Percentiles rank a stretch among this genome's conserved stretches.
Conservation (phyloP, 2,888 invertebrate genomes). For the Monopis laevigella region DNA sequence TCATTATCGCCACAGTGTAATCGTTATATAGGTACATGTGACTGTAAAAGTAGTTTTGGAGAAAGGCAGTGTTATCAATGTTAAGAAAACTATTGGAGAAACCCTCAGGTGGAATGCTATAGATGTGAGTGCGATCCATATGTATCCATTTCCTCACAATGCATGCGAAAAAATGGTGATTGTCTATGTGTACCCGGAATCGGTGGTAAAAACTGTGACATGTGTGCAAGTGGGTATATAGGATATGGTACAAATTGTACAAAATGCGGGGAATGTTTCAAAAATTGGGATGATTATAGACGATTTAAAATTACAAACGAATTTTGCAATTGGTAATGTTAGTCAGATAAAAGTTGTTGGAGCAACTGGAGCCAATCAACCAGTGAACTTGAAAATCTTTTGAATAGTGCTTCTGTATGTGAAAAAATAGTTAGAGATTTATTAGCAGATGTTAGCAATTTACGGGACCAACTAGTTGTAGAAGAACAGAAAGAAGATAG, state of each 20-base stretch:
- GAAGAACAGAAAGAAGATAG: constrained; percentile 70
- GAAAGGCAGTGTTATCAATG: constrained; percentile 97
- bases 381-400: constrained; percentile 84
- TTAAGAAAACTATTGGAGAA: constrained; percentile 92
- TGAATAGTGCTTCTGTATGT: constrained; percentile 84
- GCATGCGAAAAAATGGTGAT: constrained; percentile 89
- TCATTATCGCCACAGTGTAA: constrained; percentile 85
- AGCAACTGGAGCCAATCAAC: constrained; percentile 96
- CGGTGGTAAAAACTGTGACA: constrained; percentile 93
- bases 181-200: constrained; percentile 93
- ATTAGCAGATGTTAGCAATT: constrained; percentile 63
- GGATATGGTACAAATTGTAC: constrained; percentile 91
- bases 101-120: constrained; percentile 87
- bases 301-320: constrained; percentile 75
- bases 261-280: constrained; percentile 98
- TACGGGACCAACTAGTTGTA: constrained; percentile 71
- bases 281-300: constrained; percentile 96
- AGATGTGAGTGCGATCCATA: constrained; percentile 89
- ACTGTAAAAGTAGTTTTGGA: constrained; percentile 90
- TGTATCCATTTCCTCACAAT: constrained; percentile 88
- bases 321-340: constrained; percentile 83
- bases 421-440: constrained; percentile 72
- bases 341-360: constrained; percentile 95
- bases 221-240: constrained; percentile 91
- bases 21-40: constrained; percentile 92